These are phyloP conservation scores for Leptothorax acervorum DNA, from an alignment of 2,888 invertebrate genomes.

Conservation along the genomic window DNA sequence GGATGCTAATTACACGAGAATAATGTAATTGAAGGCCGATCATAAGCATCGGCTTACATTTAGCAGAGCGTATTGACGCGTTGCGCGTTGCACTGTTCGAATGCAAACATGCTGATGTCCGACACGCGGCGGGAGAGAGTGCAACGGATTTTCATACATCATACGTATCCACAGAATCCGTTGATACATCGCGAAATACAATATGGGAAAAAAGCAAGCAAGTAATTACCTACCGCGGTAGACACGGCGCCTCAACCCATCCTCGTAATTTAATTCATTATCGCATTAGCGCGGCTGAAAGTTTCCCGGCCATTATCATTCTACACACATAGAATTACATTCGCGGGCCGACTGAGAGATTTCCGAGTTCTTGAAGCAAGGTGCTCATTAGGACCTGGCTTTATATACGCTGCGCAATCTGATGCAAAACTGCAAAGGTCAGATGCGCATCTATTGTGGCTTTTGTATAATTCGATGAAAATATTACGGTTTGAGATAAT, in stretches of 20 bases:
- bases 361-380: slow-evolving; percentile 33
- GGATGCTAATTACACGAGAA: slow-evolving; percentile 69
- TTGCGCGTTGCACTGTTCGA: slow-evolving; percentile 28
- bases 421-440: slow-evolving; percentile 27
- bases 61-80: slow-evolving; percentile 34
- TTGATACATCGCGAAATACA: slow-evolving; percentile 36
- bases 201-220: slow-evolving; percentile 42
- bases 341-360: slow-evolving; percentile 16
- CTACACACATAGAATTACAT: slow-evolving; percentile 47
- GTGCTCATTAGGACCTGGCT: slow-evolving; percentile 36
- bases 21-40: slow-evolving; percentile 69
- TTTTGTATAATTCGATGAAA: slow-evolving; percentile 12
- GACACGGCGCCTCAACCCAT: slow-evolving; percentile 45
- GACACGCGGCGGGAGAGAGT: background rate
- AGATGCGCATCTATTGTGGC: background rate
- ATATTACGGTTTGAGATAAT: background rate
- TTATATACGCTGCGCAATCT: slow-evolving; percentile 24
- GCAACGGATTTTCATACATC: slow-evolving; percentile 48
- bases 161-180: slow-evolving; percentile 20
- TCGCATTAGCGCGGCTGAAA: slow-evolving; percentile 50
- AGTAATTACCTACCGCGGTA: slow-evolving; percentile 40
- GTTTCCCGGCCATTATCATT: slow-evolving; percentile 52
- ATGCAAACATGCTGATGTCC: slow-evolving; percentile 34
- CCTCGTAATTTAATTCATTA: slow-evolving; percentile 53
- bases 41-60: slow-evolving; percentile 50